Percentiles rank a stretch among this genome's conserved stretches.
Conservation (phyloP, 1,140 invertebrate species). For the Brachionus plicatilis region DNA sequence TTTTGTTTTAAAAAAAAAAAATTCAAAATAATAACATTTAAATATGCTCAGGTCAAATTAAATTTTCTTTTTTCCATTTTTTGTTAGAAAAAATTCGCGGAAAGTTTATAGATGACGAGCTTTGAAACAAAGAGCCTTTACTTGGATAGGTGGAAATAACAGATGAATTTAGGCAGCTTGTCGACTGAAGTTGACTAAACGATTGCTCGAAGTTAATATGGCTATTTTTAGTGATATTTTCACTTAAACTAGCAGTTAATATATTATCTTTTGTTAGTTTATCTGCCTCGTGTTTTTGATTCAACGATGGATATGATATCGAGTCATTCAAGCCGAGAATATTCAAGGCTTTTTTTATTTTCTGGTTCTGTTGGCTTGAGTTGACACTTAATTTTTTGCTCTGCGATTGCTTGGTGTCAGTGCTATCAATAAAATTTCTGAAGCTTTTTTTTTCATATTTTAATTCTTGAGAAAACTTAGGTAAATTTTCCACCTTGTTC, state of each 20-base stretch:
- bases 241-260: not conserved
- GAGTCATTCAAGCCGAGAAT: slow-evolving; percentile 17
- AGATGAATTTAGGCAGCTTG: not conserved
- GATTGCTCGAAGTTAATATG: not conserved
- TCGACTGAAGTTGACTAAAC: not conserved
- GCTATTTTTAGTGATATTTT: not conserved
- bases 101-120: slow-evolving; percentile 5
- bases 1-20: not conserved
- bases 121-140: not conserved
- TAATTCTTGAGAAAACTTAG: not conserved
- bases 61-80: slow-evolving; percentile 32
- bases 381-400: not conserved
- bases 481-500: not conserved
- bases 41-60: not conserved
- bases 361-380: not conserved
- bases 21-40: not conserved
- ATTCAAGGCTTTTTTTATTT: slow-evolving; percentile 36
- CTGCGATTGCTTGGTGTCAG: not conserved
- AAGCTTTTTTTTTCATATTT: not conserved
- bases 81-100: not conserved
- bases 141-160: not conserved
- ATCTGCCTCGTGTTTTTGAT: not conserved
- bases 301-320: not conserved
- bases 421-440: not conserved
- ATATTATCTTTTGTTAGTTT: not conserved